Conservation (phyloP, 53 echinoderm and acorn worm species). For the Zoroaster sp. region DNA sequence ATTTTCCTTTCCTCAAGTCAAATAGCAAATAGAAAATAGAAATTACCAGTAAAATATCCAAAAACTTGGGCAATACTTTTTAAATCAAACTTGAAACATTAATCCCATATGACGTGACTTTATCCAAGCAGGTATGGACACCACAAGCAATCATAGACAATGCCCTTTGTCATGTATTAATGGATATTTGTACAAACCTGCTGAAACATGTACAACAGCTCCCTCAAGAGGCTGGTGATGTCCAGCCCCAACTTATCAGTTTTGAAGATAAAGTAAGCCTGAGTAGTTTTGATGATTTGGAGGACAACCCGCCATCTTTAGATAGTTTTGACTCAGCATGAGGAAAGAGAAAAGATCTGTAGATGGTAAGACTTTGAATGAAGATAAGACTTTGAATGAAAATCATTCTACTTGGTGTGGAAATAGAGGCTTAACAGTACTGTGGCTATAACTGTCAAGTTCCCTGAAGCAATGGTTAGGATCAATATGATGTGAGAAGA, state of each 20-base stretch:
- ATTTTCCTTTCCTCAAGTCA: too few species aligned
- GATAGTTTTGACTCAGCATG: conserved; percentile 29
- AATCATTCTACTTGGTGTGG: too few species aligned
- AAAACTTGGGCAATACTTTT: too few species aligned
- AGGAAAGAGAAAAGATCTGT: neutral
- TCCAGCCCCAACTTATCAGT: neutral
- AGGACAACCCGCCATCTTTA: conserved; percentile 2
- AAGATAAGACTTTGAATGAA: neutral
- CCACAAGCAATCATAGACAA: conserved; percentile 75
- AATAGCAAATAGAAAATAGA: too few species aligned
- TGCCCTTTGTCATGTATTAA: conserved; percentile 62
- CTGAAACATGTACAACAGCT: conserved; percentile 35
- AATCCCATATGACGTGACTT: neutral
- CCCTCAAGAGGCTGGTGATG: neutral
- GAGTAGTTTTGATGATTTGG: conserved; percentile 23
- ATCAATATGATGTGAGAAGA: neutral
- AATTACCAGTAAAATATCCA: too few species aligned
- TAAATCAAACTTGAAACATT: neutral
- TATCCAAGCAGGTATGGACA: conserved; percentile 71
- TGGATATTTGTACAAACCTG: conserved; percentile 56
- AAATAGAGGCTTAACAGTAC: too few species aligned
- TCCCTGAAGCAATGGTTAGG: neutral
- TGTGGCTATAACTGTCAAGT: neutral
- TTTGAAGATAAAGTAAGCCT: neutral
- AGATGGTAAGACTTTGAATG: neutral